Base-by-base conservation (phyloP, 2,888 invertebrate genomes). In the Euzetes globulus region DNA sequence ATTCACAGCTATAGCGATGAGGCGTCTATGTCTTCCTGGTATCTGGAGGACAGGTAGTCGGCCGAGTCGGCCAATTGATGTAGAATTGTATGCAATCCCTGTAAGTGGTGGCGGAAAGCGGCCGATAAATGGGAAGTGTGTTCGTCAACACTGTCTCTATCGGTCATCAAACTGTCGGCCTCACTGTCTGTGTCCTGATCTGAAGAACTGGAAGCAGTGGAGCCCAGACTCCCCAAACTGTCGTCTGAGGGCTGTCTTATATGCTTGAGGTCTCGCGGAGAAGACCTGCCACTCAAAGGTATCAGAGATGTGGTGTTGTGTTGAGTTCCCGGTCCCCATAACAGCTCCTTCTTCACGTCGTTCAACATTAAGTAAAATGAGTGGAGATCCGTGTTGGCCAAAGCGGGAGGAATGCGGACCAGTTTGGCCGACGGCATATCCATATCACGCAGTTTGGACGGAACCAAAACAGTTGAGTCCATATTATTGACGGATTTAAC, bases 401-500 rank as follows among this genome's bases (percentile, higher is more conserved):
- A 75, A 37, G 75, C 58, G 11, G 77, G 72, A n/a, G 79, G 78
- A 37, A 79, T 71, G 29, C 76, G 75, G n/a, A 73, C 71, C 22
- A 73, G 41, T 37, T 37, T 45, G 15, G 55, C 6, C 15, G 17
- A 11, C n/a, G 72, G n/a, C 13, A 55, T 60, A 37, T 81, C 81
- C 81, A 83, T 82, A 75, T 83, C 83, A 75, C 80, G 78, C 1
- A 83, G 79, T 13, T 81, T 79, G 74, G 81, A 81, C 27, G 83
- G 83, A 60, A 83, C 80, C 81, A 83, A 81, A 4, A 83, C 81
- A 4, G 81, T 81, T 29, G 82, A 81, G 74, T 83, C 81, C 83
- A 83, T 83, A 37, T 79, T 78, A 58, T 82, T 80, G 7, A 82
- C 82, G 1, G 82, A 80, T 58, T 80, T 78, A 2, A 83, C 82